Conservation (phyloP, 2,797 vertebrate genomes). For the Yasuhikotakia modesta region DNA sequence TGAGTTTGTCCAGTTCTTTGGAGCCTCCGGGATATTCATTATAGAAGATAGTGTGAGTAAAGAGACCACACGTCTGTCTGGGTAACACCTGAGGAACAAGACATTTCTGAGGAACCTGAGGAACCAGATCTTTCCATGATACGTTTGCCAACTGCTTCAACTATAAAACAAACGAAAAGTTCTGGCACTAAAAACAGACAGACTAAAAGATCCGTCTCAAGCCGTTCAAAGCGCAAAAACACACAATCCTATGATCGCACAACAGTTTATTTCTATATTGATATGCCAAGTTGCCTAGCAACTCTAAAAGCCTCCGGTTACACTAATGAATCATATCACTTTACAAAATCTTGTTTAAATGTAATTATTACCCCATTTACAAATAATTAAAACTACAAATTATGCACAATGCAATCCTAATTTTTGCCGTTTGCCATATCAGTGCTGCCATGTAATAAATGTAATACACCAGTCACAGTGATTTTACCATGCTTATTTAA, state of each 20-base stretch:
- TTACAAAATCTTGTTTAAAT: neutral
- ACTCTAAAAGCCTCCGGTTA: neutral
- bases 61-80: constrained; percentile 86
- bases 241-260: neutral
- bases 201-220: neutral
- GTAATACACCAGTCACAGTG: neutral
- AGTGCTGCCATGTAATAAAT: neutral
- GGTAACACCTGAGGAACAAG: constrained; percentile 79
- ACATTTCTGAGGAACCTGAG: constrained; percentile 75
- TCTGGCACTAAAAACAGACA: neutral
- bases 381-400: neutral
- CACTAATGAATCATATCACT: neutral
- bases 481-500: neutral
- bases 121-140: neutral
- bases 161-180: neutral
- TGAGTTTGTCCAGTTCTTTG: constrained; percentile 86
- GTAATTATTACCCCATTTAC: neutral
- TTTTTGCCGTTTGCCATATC: neutral
- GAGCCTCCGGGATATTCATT: constrained; percentile 86
- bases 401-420: neutral
- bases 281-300: neutral
- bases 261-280: neutral
- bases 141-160: neutral
- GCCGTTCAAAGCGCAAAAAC: neutral
- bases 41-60: constrained; percentile 90